Evolutionary conservation across 1,140 invertebrate species (phyloP), one percentile per base, ranked within the genome.

Genomic region (Dendroctonus valens): DNA sequence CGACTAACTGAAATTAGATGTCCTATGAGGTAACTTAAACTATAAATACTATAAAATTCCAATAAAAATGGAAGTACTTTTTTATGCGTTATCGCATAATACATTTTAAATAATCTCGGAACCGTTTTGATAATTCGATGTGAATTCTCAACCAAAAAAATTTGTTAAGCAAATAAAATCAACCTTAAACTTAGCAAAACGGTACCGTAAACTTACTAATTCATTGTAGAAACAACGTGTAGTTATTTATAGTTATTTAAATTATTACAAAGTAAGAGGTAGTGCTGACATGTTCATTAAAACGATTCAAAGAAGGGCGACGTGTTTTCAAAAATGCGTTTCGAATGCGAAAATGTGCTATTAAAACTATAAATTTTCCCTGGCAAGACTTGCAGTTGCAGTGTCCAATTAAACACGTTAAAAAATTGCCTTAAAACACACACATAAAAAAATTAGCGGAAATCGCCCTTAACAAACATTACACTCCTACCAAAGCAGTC

Each of bases 51-150:
- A 41, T 55, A 12, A 65, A 40, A 39, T 61, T 67, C 65, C 65
- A 67, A 42, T 60, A 60, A 67, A 67, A 67, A 55, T 67, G 65
- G 65, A 68, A 68, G 26, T 68, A 68, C 66, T 62, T 59, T 55
- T 38, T 41, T 68, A 68, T 68, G 66, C 59, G 42, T 68, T 58
- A 68, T 68, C 66, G 63, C 66, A 68, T 68, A 68, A 60, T 67
- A 60, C 61, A 26, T 59, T 46, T 46, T 46, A 11, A 46, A 2
- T 46, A 46, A 46, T 11, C 42, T 46, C 4, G 12, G 12, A 12
- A 12, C 42, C 42, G 42, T 46, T 46, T 46, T 46, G 12, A 46
- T 46, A 46, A 12, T 46, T 46, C 8, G 12, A 46, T 26, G 26
- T 1, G 12, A 46, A 9, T 44, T 7, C 42, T 44, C n/a, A 44